Conservation (phyloP, 2,113 vertebrate genomes). For the Caretta caretta region DNA sequence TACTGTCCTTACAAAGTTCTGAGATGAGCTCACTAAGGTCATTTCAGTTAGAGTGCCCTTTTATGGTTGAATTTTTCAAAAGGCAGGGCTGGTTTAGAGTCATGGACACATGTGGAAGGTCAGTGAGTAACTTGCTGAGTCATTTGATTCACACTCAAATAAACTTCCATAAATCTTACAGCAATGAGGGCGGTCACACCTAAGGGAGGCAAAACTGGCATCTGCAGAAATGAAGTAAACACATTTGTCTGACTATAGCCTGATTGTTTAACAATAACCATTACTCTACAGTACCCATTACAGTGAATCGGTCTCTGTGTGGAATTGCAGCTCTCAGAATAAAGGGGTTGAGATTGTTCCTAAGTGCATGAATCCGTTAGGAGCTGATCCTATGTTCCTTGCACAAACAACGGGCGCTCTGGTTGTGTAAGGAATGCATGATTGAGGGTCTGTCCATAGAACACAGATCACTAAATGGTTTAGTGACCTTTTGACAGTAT, state of each 20-base stretch:
- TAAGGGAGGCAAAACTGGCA: not conserved
- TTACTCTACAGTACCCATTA: not conserved
- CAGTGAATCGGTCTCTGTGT: not conserved
- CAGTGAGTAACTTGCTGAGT: conserved; percentile 31
- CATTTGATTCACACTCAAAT: conserved; percentile 39
- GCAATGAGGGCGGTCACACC: not conserved
- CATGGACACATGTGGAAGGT: conserved; percentile 39
- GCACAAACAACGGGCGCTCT: not conserved
- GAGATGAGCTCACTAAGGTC: not conserved
- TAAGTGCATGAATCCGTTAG: not conserved
- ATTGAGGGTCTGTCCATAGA: not conserved
- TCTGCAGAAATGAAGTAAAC: not conserved
- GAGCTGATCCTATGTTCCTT: not conserved
- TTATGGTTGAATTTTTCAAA: conserved; percentile 39
- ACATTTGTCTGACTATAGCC: not conserved
- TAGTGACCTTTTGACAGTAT: not conserved
- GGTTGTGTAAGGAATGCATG: not conserved
- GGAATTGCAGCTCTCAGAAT: not conserved
- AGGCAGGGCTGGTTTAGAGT: conserved; percentile 30
- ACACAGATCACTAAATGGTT: not conserved
- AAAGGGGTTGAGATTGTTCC: not conserved
- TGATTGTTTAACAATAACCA: rapidly evolving
- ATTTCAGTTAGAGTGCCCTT: conserved; percentile 33
- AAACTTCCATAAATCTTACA: conserved; percentile 52
- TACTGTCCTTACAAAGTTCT: not conserved